Conservation (phyloP, 2,113 vertebrate genomes). For the Indicator indicator region DNA sequence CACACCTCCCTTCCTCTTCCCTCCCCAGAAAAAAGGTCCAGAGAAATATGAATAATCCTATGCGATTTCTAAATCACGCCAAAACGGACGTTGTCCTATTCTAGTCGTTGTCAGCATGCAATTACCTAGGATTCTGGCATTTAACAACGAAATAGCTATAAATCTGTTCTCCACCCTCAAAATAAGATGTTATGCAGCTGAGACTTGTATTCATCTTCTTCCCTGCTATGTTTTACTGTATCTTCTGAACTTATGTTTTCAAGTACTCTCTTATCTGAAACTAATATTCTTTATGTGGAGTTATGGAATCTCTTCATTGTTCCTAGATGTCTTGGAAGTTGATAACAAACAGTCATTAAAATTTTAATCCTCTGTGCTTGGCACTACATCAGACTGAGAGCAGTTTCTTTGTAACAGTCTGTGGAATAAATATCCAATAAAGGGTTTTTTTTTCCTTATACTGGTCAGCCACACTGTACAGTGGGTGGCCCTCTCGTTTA, state of each 20-base stretch:
- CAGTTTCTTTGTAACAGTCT: constrained; percentile 65
- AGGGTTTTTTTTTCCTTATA: constrained; percentile 5
- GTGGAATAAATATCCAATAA: constrained; percentile 76
- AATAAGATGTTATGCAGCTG: background rate
- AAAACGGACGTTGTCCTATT: background rate
- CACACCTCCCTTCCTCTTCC: too few relatives aligned
- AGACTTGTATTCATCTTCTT: constrained; percentile 36
- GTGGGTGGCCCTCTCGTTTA: constrained; percentile 76
- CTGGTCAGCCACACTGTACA: constrained; percentile 71
- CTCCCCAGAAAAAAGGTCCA: background rate
- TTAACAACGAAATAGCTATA: background rate
- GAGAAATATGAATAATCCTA: background rate
- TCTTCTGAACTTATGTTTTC: constrained; percentile 44
- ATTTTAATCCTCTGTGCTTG: constrained; percentile 68
- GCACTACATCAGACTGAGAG: constrained; percentile 76
- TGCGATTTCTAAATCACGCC: background rate
- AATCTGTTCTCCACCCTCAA: background rate
- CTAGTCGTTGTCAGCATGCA: background rate
- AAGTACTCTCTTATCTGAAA: constrained; percentile 66
- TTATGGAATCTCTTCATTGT: constrained; percentile 59
- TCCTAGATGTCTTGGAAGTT: constrained; percentile 66
- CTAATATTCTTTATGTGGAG: constrained; percentile 70
- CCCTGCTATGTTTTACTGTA: constrained; percentile 7
- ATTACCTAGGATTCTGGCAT: background rate
- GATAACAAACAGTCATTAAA: constrained; percentile 63